Base-by-base conservation (phyloP, 2,888 invertebrate species). In the Nephrotoma flavescens region DNA sequence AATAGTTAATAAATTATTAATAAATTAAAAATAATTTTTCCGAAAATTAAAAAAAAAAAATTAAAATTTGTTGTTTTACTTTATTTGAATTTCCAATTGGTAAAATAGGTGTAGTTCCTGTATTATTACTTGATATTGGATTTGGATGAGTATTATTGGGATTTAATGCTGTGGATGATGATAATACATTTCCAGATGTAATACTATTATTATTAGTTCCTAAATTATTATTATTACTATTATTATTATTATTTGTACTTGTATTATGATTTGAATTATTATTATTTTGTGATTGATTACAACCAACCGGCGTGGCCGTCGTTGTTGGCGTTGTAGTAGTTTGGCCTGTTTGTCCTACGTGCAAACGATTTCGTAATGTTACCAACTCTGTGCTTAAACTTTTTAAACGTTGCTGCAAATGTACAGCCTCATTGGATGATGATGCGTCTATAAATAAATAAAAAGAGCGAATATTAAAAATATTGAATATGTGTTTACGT, bases 391-490 rank as follows among this genome's bases (percentile, higher is more conserved):
- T 96, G 93, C 97, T 97, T 89, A 98, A 94, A 92, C 96, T 97
- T 90, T 97, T 95, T 90, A 97, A 94, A 89, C 97, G 95, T 92
- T 97, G 97, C 93, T 97, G 97, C 90, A 97, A 93, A 92, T 97
- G 97, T 90, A 97, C 97, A 89, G 97, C 97, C 93, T 97, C 97
- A 93, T 97, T 97, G 89, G 97, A 97, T 88, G 97, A 97, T 89
- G 97, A 97, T 89, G 97, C 97, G 96, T 97, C 97, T 97, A 94
- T 1, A 93, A 92, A 88, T 87, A 88, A 87, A 88, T 87, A 86
- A 87, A 87, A 87, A n/a, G 52, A 52, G 15, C 44, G 11, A 44
- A 11, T 44, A 9, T 44, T 44, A 44, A 9, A 6, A 44, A 44
- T 44, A 44, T 44, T 44, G 44, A 11, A 57, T 57, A 15, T 52